Conservation (phyloP, 2,113 vertebrate genomes). For the Aramus guarauna region DNA sequence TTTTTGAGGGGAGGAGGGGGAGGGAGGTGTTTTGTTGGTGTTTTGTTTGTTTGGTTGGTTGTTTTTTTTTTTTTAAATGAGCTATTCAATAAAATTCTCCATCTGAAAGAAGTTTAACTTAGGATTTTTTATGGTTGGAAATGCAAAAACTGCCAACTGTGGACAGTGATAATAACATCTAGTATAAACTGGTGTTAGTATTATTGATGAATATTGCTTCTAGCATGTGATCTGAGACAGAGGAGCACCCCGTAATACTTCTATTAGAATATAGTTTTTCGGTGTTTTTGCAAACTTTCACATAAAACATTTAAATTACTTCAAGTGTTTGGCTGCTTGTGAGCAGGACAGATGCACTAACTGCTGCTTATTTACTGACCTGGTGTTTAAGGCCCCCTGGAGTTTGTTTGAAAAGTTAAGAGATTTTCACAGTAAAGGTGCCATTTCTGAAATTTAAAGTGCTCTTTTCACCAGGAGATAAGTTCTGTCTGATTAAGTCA, state of each 20-base stretch:
- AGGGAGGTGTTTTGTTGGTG: not conserved
- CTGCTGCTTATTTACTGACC: slow-evolving; percentile 72
- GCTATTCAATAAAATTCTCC: not conserved
- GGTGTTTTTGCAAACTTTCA: slow-evolving; percentile 31
- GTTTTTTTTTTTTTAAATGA: not conserved
- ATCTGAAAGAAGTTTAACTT: not conserved
- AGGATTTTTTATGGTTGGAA: not conserved
- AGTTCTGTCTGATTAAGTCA: slow-evolving; percentile 82
- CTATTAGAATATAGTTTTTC: slow-evolving; percentile 37
- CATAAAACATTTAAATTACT: slow-evolving; percentile 35
- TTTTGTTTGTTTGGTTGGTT: no score
- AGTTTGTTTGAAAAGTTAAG: slow-evolving; percentile 81
- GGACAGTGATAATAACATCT: not conserved
- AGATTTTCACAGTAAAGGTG: slow-evolving; percentile 80
- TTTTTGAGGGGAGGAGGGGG: no score
- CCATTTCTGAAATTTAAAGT: slow-evolving; percentile 80
- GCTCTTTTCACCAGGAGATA: slow-evolving; percentile 79
- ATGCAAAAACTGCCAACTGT: not conserved
- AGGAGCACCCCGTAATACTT: not conserved
- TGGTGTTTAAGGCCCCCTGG: slow-evolving; percentile 77
- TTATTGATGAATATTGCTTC: not conserved
- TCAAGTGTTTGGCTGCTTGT: slow-evolving; percentile 28
- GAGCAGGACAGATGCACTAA: slow-evolving; percentile 38
- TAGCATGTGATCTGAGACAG: not conserved
- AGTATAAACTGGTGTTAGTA: not conserved